These are phyloP conservation scores for Tenualosa ilisha DNA, from an alignment of 2,797 vertebrate genomes.

Conservation along the genomic window DNA sequence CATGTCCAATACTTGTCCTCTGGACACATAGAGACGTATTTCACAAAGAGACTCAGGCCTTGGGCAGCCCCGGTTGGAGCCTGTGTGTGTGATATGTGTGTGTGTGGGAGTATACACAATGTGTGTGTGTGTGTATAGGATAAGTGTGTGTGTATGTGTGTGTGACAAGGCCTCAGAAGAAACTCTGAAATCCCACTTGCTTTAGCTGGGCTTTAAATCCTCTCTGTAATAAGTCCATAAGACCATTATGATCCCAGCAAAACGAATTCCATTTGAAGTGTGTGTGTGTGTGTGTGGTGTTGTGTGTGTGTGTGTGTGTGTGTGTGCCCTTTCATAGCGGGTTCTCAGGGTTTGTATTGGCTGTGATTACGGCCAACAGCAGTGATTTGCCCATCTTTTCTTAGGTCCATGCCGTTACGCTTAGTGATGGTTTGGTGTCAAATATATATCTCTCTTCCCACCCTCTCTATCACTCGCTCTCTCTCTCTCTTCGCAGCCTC, in stretches of 20 bases:
- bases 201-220: slow-evolving; percentile 14
- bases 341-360: too few species aligned
- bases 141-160: too few species aligned
- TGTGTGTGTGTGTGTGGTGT: too few species aligned
- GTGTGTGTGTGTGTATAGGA: slow-evolving; percentile 16
- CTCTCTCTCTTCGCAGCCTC: neutral
- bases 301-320: neutral
- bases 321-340: neutral
- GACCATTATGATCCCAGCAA: slow-evolving; percentile 22
- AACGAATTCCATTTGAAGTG: slow-evolving; percentile 22
- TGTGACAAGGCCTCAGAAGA: neutral
- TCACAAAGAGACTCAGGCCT: too few species aligned
- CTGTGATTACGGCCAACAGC: neutral
- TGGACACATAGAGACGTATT: too few species aligned
- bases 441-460: neutral
- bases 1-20: too few species aligned
- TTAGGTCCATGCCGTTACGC: neutral
- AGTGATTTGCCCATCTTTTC: neutral
- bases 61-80: too few species aligned
- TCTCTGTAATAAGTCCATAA: slow-evolving; percentile 15
- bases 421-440: neutral
- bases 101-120: neutral
- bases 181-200: neutral
- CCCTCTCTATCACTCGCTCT: neutral
- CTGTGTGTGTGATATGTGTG: neutral